phyloP scores from a whole-genome alignment of 1,140 invertebrate genomes.

The Lepidotrigona ventralis region DNA sequence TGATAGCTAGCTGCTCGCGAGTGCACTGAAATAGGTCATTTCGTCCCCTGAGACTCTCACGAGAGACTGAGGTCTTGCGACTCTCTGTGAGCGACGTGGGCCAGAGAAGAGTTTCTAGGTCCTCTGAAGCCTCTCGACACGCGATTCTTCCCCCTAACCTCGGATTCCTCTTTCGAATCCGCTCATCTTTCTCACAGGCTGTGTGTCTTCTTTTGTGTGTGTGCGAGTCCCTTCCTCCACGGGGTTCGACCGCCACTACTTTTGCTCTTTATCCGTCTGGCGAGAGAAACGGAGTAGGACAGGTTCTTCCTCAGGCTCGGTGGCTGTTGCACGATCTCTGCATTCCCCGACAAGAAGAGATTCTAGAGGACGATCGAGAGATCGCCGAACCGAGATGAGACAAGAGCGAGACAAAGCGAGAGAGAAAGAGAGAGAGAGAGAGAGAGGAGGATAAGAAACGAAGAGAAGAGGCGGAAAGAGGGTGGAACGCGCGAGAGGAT shows the following conservation, averaged over 20 bases:
- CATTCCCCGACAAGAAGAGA: constrained; percentile 14
- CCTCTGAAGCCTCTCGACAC: constrained; percentile 12
- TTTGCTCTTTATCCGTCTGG: constrained; percentile 1
- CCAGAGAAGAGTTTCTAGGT: constrained; percentile 18
- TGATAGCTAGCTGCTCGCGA: neutral
- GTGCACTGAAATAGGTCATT: constrained; percentile 24
- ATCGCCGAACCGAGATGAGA: too few species aligned
- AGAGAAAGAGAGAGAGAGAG: neutral
- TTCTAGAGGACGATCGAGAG: neutral
- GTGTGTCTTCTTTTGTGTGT: constrained; percentile 8
- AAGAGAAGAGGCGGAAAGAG: neutral
- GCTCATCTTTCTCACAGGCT: neutral
- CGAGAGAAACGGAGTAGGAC: neutral
- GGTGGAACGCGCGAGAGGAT: neutral
- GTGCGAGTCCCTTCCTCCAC: too few species aligned
- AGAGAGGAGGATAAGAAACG: neutral
- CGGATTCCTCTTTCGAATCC: neutral
- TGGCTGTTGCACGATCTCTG: neutral
- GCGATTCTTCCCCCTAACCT: neutral
- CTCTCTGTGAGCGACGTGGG: neutral
- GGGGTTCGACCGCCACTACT: neutral
- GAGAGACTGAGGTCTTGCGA: neutral
- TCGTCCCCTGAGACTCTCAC: neutral
- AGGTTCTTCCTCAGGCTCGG: neutral
- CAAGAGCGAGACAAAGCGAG: neutral